Evolutionary conservation across 2,113 vertebrate genomes (phyloP).

Genomic region (Alethe castanea): DNA sequence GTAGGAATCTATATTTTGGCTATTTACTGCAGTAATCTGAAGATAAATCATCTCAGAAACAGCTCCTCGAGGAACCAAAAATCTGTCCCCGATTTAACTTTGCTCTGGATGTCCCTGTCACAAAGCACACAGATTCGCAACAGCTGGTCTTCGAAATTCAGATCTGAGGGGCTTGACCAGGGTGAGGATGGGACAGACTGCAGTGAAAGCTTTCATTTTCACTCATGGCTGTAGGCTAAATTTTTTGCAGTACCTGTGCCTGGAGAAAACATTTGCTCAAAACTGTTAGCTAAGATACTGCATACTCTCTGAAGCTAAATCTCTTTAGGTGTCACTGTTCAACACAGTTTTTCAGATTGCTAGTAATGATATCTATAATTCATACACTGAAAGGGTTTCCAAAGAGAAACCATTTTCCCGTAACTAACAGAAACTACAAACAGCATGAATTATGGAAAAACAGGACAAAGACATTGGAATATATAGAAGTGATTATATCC

Average conservation of each 20-base stretch:
- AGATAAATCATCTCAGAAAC: constrained; percentile 42
- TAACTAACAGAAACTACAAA: background rate
- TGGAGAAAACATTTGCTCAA: background rate
- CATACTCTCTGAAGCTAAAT: background rate
- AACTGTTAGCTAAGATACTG: background rate
- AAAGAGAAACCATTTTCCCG: background rate
- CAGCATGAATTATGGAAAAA: background rate
- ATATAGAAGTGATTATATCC: background rate
- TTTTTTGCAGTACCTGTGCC: background rate
- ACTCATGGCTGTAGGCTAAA: background rate
- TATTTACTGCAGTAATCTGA: background rate
- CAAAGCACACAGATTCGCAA: background rate
- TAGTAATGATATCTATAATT: background rate
- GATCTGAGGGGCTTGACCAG: background rate
- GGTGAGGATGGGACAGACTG: background rate
- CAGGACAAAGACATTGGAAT: background rate
- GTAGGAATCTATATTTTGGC: constrained; percentile 33
- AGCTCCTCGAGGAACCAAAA: constrained; percentile 9
- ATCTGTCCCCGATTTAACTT: background rate
- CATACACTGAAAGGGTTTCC: background rate
- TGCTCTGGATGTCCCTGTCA: background rate
- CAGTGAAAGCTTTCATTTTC: background rate
- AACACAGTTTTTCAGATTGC: background rate
- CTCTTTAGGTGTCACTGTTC: background rate
- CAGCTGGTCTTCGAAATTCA: background rate